Conservation (phyloP, 2,113 vertebrate species). For the Psittacus erithacus region DNA sequence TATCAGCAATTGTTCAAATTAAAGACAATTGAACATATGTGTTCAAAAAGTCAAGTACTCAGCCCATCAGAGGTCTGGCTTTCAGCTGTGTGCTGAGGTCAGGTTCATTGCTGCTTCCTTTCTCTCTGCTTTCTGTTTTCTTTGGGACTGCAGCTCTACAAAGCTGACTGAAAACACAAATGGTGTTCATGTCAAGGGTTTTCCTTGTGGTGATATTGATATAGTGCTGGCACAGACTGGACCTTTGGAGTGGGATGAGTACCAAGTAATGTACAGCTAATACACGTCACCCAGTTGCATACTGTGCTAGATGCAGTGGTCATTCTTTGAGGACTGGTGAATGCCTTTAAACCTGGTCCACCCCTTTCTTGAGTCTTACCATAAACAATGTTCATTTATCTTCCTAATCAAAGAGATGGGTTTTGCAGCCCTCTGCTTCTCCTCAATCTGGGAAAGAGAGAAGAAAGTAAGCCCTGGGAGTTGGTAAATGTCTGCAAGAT, state of each 20-base stretch:
- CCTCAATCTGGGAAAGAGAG: not conserved
- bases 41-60: not conserved
- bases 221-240: not conserved
- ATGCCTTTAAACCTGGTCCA: not conserved
- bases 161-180: not conserved
- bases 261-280: not conserved
- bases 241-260: not conserved
- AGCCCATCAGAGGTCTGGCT: not conserved
- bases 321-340: not conserved
- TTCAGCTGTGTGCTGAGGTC: not conserved
- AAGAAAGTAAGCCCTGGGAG: not conserved
- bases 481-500: not conserved
- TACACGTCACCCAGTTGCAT: fast-evolving
- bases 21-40: not conserved
- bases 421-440: not conserved
- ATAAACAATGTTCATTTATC: not conserved
- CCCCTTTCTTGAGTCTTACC: not conserved
- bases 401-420: not conserved
- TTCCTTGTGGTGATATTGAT: not conserved
- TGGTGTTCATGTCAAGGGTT: not conserved
- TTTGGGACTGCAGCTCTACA: not conserved
- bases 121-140: not conserved
- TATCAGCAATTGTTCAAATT: not conserved
- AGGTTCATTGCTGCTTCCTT: not conserved
- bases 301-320: not conserved